Evolutionary conservation across 2,113 vertebrate genomes (phyloP).

Genomic region (Gopherus evgoodei): DNA sequence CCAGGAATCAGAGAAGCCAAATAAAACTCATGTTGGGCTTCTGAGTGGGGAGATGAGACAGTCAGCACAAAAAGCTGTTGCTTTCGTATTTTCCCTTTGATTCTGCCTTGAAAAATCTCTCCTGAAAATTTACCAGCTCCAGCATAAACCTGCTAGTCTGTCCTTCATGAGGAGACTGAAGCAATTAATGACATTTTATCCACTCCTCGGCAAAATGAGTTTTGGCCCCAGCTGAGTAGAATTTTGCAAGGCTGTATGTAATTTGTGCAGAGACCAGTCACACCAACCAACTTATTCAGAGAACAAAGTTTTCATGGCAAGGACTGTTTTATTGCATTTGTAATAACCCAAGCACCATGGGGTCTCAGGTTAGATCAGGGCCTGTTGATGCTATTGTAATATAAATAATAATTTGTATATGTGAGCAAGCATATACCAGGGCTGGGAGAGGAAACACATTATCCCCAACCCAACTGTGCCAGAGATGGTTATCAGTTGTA

Average conservation of each 20-base stretch:
- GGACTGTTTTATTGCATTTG: neutral
- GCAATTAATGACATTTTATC: neutral
- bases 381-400: neutral
- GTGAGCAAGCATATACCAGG: neutral
- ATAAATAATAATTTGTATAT: neutral
- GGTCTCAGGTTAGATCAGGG: neutral
- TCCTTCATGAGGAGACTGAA: neutral
- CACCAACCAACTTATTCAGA: neutral
- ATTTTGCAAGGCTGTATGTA: neutral
- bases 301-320: neutral
- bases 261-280: neutral
- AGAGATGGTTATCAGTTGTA: neutral
- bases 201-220: neutral
- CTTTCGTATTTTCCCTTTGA: neutral
- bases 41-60: neutral
- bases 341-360: neutral
- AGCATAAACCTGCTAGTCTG: neutral
- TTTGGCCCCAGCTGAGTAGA: too few species aligned
- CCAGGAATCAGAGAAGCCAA: neutral
- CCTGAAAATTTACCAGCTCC: neutral
- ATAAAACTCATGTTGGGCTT: neutral
- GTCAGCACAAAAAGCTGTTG: neutral
- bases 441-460: neutral
- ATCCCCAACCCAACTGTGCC: neutral
- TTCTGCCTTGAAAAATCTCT: neutral